Base-by-base conservation (phyloP, 2,888 invertebrate genomes). In the Zelleria hepariella region DNA sequence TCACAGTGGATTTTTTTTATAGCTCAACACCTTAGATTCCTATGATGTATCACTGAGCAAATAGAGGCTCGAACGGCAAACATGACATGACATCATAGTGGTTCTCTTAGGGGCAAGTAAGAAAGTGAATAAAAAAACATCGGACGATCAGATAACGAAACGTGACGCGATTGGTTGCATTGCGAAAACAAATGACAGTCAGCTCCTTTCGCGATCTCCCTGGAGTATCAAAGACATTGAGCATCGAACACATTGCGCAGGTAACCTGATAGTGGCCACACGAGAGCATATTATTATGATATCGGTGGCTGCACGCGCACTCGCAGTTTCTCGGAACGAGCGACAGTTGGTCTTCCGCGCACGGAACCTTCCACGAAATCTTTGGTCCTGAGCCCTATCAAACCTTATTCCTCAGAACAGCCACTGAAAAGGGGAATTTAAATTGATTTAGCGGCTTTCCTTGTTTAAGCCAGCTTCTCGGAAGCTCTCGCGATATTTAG, bases 41-140 rank as follows among this genome's bases (percentile, higher is more conserved):
- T 49, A 61, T 68, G 71, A 70, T 69, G 70, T 69, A 71, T 73
- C 69, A 71, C 75, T 74, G 74, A 72, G 72, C 74, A 79, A 78
- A 78, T 69, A 78, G 63, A 69, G 70, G 66, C 67, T 63, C 63
- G 64, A 72, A 72, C 77, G 76, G 71, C 72, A 74, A 68, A 69
- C 70, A 68, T 82, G 81, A 81, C 78, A 76, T 82, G 80, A 80
- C 70, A 66, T 72, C 69, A 75, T 74, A n/a, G n/a, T n/a, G n/a
- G n/a, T 73, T 74, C 61, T 64, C 65, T 65, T 65, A 70, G 67
- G 67, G 72, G 76, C 21, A 8, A 18, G 20, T 21, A 51, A 5
- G 51, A 51, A 51, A 54, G 54, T 26, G n/a, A 18, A 54, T 18
- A 54, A n/a, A n/a, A n/a, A n/a, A 54, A 54, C 54, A 54, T 24